phyloP scores from a whole-genome alignment of 2,113 vertebrate species.

The Phaethornis superciliosus region DNA sequence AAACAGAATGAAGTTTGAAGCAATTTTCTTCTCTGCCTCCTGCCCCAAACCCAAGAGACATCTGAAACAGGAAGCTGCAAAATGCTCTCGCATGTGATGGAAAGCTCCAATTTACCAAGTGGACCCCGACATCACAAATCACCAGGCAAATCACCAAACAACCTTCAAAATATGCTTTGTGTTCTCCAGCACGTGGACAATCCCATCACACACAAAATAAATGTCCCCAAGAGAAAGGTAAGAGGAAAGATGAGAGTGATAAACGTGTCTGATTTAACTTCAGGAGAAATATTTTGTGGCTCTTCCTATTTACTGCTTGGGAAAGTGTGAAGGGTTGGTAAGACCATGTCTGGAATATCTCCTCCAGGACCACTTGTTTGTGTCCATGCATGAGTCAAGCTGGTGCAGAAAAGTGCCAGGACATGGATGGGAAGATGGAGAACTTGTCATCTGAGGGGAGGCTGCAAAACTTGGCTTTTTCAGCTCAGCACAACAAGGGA shows the following conservation, averaged over 20 bases:
- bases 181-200: neutral
- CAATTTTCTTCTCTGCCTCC: neutral
- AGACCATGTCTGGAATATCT: neutral
- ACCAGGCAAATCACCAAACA: neutral
- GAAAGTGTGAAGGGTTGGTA: neutral
- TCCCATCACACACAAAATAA: neutral
- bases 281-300: neutral
- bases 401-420: neutral
- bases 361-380: neutral
- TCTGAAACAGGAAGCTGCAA: neutral
- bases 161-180: neutral
- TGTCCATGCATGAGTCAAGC: neutral
- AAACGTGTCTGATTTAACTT: neutral
- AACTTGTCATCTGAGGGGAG: neutral
- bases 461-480: neutral
- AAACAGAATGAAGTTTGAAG: neutral
- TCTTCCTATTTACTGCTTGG: neutral
- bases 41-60: neutral
- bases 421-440: neutral
- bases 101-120: neutral
- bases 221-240: neutral
- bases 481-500: neutral
- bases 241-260: neutral
- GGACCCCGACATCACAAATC: neutral
- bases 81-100: neutral